These are phyloP conservation scores for Pimpla rufipes DNA, from an alignment of 2,888 invertebrate genomes.

Conservation along the genomic window DNA sequence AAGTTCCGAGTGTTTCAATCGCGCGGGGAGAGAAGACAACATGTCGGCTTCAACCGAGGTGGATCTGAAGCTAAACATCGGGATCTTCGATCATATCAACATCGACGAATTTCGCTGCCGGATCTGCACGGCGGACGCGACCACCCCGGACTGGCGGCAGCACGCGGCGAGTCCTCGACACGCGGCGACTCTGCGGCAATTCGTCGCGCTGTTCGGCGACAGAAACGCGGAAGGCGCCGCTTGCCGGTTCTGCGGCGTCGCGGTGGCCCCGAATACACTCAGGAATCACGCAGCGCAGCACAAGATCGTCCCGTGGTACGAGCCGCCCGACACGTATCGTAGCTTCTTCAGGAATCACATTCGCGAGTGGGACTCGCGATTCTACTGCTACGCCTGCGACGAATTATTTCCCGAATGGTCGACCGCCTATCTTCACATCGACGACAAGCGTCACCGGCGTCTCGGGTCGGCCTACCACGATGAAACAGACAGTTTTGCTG, in stretches of 20 bases:
- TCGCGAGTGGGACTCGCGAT: conserved; percentile 18
- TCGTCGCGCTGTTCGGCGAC: too few relatives aligned
- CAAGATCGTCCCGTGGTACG: conserved; percentile 30
- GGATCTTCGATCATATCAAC: too few relatives aligned
- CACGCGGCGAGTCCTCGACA: too few relatives aligned
- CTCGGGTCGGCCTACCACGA: too few relatives aligned
- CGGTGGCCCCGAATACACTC: background rate
- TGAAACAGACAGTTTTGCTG: background rate
- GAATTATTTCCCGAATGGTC: conserved; percentile 43
- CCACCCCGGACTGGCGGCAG: too few relatives aligned
- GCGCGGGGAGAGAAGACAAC: too few relatives aligned
- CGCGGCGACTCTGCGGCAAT: too few relatives aligned
- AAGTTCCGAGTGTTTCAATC: too few relatives aligned
- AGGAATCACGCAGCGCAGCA: conserved; percentile 6
- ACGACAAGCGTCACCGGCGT: background rate
- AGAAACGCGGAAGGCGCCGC: background rate
- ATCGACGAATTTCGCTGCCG: too few relatives aligned
- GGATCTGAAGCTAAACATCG: too few relatives aligned
- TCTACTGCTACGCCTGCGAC: conserved; percentile 37
- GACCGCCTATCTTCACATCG: conserved; percentile 14
- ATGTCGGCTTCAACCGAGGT: too few relatives aligned
- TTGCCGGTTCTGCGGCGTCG: conserved; percentile 3
- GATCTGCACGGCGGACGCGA: too few relatives aligned
- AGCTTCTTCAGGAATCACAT: conserved; percentile 39
- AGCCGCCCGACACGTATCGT: conserved; percentile 5